Evolutionary conservation across 2,113 vertebrate genomes (phyloP), one percentile per base, ranked within the genome.

Genomic region (Anarrhichthys ocellatus): DNA sequence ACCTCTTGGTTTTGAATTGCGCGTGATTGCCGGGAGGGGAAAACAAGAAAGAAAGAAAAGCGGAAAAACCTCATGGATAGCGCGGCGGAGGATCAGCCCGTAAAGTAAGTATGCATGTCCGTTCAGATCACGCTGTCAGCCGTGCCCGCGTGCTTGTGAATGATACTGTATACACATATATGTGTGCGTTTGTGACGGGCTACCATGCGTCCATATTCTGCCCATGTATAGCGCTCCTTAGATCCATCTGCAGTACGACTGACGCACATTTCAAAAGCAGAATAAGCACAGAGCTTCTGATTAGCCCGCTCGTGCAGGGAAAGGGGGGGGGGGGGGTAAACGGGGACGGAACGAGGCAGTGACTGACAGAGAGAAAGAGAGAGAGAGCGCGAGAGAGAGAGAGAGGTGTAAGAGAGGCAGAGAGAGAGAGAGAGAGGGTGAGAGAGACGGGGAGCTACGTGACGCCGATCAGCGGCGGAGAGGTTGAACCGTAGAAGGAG

Each of bases 381-480:
- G 89, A 88, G 69, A 59, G 76, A 80, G 52, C n/a, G n/a, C n/a
- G 85, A 85, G 82, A 62, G 75, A 65, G 69, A 59, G 76, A 80
- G 52, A 1, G 52, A 22, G 70, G 74, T 83, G 44, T 46, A 81
- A 73, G 83, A 80, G 29, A 67, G 76, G 59, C 61, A 59, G 46
- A 76, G 76, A 42, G 29, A 59, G 46, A 76, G 76, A 42, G 29
- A 68, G 88, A 63, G 76, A 75, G 82, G 24, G 83, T 70, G 65
- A 78, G 89, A 88, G 83, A 80, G 86, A 90, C 65, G 87, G 84
- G 83, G 93, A 91, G 88, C 88, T 91, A 93, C 91, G 92, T 92
- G 93, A 91, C 93, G 93, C 93, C 93, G 91, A 87, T 93, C 87
- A 94, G 93, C 89, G 89, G 94, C 93, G 90, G 90, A 92, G 92